These are phyloP conservation scores for Sparidentex hasta DNA, from an alignment of 2,797 vertebrate genomes.

Conservation along the genomic window DNA sequence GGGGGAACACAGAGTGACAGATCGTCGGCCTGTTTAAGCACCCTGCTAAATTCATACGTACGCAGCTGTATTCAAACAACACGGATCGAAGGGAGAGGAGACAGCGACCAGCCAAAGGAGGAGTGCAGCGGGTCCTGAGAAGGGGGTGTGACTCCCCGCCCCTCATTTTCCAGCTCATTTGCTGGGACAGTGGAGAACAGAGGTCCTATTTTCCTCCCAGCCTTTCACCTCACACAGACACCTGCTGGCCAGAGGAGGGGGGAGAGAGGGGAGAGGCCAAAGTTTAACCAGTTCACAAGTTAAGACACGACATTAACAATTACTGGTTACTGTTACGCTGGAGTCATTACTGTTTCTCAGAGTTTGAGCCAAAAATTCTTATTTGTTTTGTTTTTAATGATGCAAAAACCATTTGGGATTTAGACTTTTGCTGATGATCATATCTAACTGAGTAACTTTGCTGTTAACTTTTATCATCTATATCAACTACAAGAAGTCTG, in stretches of 20 bases:
- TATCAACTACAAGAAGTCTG: not conserved
- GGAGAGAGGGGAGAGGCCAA: conserved; percentile 26
- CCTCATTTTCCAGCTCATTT: conserved; percentile 90
- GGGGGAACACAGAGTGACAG: conserved; percentile 68
- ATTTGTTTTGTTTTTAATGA: not conserved
- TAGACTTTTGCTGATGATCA: too few relatives aligned
- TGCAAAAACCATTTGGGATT: not conserved
- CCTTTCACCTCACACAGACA: conserved; percentile 83
- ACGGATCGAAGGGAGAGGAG: conserved; percentile 42
- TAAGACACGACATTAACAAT: conserved; percentile 42
- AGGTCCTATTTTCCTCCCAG: conserved; percentile 74
- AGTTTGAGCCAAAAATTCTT: not conserved
- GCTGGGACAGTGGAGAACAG: conserved; percentile 81
- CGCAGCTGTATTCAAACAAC: conserved; percentile 87
- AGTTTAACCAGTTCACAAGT: conserved; percentile 75
- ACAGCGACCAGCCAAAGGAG: conserved; percentile 59
- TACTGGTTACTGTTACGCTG: conserved; percentile 8
- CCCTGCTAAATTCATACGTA: conserved; percentile 85
- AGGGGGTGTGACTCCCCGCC: conserved; percentile 78
- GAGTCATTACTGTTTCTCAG: not conserved
- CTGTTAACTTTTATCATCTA: not conserved
- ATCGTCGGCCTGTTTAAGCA: conserved; percentile 84
- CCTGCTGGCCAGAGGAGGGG: conserved; percentile 77
- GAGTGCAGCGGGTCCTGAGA: conserved; percentile 69
- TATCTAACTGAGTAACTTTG: not conserved